Evolutionary conservation across 2,113 vertebrate species (phyloP).

Genomic region (Tupaia chinensis): DNA sequence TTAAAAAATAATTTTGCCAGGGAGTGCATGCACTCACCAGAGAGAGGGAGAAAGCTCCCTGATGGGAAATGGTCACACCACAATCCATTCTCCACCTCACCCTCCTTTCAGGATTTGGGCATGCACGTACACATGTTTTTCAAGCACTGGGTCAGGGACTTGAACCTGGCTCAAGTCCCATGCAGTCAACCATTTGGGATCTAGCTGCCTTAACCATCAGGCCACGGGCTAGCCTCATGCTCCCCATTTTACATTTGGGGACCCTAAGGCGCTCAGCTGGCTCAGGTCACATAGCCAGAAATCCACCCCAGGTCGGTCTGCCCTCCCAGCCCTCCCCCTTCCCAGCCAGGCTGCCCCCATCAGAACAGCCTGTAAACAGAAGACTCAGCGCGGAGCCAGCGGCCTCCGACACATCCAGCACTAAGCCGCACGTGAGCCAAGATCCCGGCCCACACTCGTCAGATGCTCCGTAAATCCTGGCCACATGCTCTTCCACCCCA

Average conservation of each 20-base stretch:
- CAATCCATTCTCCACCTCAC: too few species aligned
- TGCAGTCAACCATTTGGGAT: too few species aligned
- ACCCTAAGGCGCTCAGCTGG: neutral
- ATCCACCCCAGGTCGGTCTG: neutral
- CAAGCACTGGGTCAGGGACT: too few species aligned
- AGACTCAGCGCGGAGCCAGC: accelerated
- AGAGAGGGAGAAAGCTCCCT: too few species aligned
- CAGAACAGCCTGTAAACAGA: neutral
- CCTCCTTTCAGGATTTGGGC: too few species aligned
- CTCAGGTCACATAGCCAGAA: neutral
- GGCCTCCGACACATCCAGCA: neutral
- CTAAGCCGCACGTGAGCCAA: neutral
- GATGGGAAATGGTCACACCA: too few species aligned
- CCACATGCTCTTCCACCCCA: neutral
- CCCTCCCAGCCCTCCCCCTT: neutral
- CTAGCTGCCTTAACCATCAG: too few species aligned
- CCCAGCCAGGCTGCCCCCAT: neutral
- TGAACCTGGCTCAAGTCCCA: too few species aligned
- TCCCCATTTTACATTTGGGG: neutral
- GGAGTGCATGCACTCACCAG: too few species aligned
- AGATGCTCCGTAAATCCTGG: neutral
- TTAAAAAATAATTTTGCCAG: too few species aligned
- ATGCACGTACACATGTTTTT: too few species aligned
- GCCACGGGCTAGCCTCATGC: neutral
- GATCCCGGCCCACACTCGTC: neutral